phyloP scores from a whole-genome alignment of 2,113 vertebrate species.

The Albula glossodonta region DNA sequence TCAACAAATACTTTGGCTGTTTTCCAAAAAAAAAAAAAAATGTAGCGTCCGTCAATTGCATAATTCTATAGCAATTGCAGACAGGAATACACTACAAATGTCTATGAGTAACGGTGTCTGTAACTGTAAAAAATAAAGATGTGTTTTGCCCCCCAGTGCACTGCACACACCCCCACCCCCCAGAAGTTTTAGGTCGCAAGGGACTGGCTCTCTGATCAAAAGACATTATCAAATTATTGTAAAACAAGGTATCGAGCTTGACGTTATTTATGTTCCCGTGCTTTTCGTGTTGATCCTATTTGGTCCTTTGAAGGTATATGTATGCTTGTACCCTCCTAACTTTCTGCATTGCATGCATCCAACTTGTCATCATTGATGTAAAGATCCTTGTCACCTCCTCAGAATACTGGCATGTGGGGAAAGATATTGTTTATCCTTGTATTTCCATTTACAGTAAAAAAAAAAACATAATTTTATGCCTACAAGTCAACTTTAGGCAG shows the following conservation, averaged over 20 bases:
- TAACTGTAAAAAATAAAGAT: not conserved
- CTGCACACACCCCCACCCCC: not conserved
- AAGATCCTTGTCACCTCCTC: conserved; percentile 48
- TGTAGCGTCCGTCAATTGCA: not conserved
- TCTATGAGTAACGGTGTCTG: not conserved
- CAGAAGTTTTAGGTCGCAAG: not conserved
- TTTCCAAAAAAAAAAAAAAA: not conserved
- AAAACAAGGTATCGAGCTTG: conserved; percentile 2
- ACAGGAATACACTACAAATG: not conserved
- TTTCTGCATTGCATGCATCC: conserved; percentile 62
- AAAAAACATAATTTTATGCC: conserved; percentile 56
- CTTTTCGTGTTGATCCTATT: conserved; percentile 42
- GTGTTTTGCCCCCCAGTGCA: not conserved
- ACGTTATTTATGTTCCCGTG: conserved; percentile 65
- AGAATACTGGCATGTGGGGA: conserved; percentile 40
- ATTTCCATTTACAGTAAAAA: conserved; percentile 40
- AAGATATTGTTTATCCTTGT: conserved; percentile 36
- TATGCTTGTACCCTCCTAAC: conserved; percentile 50
- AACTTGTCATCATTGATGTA: conserved; percentile 43
- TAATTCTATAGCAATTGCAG: not conserved
- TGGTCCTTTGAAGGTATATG: conserved; percentile 47
- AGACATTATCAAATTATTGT: not conserved
- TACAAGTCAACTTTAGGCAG: conserved; percentile 71
- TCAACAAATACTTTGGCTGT: not conserved
- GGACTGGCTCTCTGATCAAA: not conserved